Evolutionary conservation across 2,888 invertebrate genomes (phyloP).

Genomic region (Graphium colonna): DNA sequence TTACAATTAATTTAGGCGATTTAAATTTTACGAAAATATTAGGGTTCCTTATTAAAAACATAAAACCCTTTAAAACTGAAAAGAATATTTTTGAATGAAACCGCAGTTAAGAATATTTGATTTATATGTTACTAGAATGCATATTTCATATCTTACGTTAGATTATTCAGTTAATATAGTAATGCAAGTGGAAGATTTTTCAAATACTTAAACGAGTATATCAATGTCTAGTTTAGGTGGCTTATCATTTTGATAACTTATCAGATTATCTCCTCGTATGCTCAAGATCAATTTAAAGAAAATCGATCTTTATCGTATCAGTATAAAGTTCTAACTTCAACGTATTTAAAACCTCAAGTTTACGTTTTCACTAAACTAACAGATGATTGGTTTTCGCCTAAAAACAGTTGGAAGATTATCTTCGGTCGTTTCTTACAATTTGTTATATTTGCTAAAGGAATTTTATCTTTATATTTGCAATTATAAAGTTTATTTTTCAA

Average conservation of each 20-base stretch:
- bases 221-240: slow-evolving; percentile 26
- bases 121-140: too few relatives aligned
- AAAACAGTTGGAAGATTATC: slow-evolving; percentile 20
- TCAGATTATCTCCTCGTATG: slow-evolving; percentile 28
- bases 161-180: too few relatives aligned
- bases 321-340: slow-evolving; percentile 11
- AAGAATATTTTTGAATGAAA: too few relatives aligned
- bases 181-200: too few relatives aligned
- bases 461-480: not conserved
- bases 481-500: not conserved
- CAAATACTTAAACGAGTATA: too few relatives aligned
- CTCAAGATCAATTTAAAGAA: slow-evolving; percentile 12
- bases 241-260: slow-evolving; percentile 24
- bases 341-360: slow-evolving; percentile 14
- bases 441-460: not conserved
- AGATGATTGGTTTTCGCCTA: slow-evolving; percentile 23
- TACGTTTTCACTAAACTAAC: slow-evolving; percentile 23
- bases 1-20: too few relatives aligned
- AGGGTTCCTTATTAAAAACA: too few relatives aligned
- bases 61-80: too few relatives aligned
- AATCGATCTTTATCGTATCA: slow-evolving; percentile 13
- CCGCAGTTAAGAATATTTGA: too few relatives aligned
- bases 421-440: not conserved
- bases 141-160: too few relatives aligned
- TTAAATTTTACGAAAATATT: too few relatives aligned